Conservation (phyloP, 1,140 invertebrate species). For the Drosophila ananassae region DNA sequence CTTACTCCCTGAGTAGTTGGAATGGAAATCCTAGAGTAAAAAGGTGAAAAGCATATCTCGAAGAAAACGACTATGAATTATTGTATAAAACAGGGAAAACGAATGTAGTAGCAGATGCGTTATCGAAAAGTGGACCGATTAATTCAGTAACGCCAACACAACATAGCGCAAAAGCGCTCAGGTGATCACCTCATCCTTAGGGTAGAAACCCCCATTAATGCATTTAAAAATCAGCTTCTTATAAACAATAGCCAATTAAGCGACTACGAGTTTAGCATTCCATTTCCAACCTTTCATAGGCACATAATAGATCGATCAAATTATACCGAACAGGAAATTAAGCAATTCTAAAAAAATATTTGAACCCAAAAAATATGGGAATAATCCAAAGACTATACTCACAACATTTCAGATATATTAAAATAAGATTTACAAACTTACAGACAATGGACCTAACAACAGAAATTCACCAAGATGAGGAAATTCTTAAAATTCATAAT, state of each 20-base stretch:
- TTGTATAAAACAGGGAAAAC: not conserved
- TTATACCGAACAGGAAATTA: not conserved
- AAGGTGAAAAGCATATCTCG: not conserved
- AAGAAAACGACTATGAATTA: not conserved
- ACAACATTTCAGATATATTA: not conserved
- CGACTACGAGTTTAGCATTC: not conserved
- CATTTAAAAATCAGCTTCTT: not conserved
- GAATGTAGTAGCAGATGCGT: conserved; percentile 1
- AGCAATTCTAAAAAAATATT: not conserved
- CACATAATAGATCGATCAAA: not conserved
- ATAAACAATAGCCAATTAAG: not conserved
- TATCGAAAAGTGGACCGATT: not conserved
- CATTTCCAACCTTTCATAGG: not conserved
- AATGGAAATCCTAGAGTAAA: not conserved
- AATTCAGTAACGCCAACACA: too few relatives aligned
- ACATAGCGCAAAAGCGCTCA: not conserved
- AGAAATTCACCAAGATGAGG: not conserved
- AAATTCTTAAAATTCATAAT: not conserved
- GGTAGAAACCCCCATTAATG: not conserved
- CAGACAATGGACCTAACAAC: not conserved
- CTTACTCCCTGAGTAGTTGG: not conserved
- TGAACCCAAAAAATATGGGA: not conserved
- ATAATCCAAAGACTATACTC: too few relatives aligned
- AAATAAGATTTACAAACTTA: not conserved
- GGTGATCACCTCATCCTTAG: not conserved